These are phyloP conservation scores for Lasioglossum malachurum DNA, from an alignment of 2,888 invertebrate genomes.

Conservation along the genomic window DNA sequence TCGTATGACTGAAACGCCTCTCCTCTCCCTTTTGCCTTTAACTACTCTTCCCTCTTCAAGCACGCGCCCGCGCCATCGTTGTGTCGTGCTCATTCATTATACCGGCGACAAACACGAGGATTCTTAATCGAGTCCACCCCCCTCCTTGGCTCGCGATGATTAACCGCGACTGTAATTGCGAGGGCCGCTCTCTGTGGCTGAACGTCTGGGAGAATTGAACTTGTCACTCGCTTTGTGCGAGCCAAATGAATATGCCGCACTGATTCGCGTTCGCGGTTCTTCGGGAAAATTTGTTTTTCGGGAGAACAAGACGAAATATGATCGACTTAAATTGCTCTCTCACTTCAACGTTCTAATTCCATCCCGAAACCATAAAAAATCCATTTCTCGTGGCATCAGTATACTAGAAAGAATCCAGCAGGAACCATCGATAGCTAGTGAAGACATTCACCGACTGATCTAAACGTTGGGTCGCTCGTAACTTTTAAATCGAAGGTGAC, in stretches of 20 bases:
- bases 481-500: constrained; percentile 52
- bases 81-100: not conserved
- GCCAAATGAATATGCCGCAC: not conserved
- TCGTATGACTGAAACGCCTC: constrained; percentile 7
- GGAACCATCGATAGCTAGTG: not conserved
- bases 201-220: not conserved
- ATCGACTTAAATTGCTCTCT: not conserved
- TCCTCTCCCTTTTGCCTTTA: not conserved
- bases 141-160: not conserved
- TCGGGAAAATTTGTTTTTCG: not conserved
- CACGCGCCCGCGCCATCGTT: not conserved
- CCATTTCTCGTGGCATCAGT: not conserved
- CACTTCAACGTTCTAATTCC: not conserved
- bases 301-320: too few relatives aligned
- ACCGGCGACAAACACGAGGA: constrained; percentile 2
- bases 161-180: not conserved
- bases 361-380: not conserved
- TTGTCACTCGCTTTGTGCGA: not conserved
- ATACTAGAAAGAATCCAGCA: not conserved
- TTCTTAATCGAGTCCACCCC: not conserved
- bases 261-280: not conserved
- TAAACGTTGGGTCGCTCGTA: constrained; percentile 48
- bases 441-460: not conserved
- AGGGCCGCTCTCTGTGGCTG: not conserved
- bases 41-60: not conserved